Base-by-base conservation (phyloP, 1,140 invertebrate species). In the Drosophila ercepeae region DNA sequence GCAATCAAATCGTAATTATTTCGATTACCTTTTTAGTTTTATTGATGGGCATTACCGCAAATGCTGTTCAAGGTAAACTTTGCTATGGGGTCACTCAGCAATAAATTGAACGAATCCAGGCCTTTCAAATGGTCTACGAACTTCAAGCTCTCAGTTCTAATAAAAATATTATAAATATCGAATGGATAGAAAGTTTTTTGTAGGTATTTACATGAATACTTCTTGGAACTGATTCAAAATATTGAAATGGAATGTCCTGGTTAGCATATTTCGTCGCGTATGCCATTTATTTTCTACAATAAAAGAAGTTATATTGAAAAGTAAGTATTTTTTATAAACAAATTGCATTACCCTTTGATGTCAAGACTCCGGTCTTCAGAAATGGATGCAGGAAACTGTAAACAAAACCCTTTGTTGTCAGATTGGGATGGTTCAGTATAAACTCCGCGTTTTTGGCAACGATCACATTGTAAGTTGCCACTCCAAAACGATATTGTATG, bases 161-260 rank as follows among this genome's bases (percentile, higher is more conserved):
- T 9, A 14, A n/a, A 4, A 72, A 4, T 18, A 89, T 72, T 96
- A 93, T 58, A 94, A 92, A 5, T 9, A 32, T 32, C 8, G 0
- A 2, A 32, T 8, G 11, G 2, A 3, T 7, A 5, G 21, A 4
- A 1, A 0, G 11, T 11, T 32, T 32, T n/a, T 11, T 7, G n/a
- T 1, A 23, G 14, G 1, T 16, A 92, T 90, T 76, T 94, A 95
- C 65, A 93, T 92, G 75, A 95, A 94, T 74, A 96, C 95, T 2
- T 93, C 92, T 34, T 72, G 69, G 89, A 97, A 98, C 73, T 96
- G 94, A 57, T 95, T 93, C 6, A 98, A 91, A 58, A 98, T 96
- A 78, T 96, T 95, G 75, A 97, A 98, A 90, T 98, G 97, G 91
- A 98, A 98, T 0, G 97, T 94, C 4, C 97, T 96, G 0, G 97